Evolutionary conservation across 2,797 vertebrate genomes (phyloP), one percentile per base, ranked within the genome.

Genomic region (Sebastes hubbsi): DNA sequence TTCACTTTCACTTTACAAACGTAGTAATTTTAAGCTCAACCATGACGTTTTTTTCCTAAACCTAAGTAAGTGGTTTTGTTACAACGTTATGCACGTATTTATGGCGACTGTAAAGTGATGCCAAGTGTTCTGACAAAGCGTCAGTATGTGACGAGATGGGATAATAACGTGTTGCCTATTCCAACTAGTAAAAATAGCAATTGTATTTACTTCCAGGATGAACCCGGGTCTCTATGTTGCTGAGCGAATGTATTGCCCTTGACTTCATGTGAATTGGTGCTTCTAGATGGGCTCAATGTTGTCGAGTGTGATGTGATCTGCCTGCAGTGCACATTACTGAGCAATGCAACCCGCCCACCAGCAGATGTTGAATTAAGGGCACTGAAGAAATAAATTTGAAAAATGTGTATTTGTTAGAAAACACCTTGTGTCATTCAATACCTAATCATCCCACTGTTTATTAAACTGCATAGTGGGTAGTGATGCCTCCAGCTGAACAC

Each of bases 201-300:
- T 61, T 49, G 13, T n/a, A 34, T 75, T 74, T 83, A 55, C 38
- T 61, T 58, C 36, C 13, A 22, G 25, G 25, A 56, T 61, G 11
- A 74, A 76, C 32, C 22, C 13, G 30, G 61, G 25, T 61, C 62
- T 76, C 18, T 9, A 0, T n/a, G 5, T 52, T 62, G 30, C 29
- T 54, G 65, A 71, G 29, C 24, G 24, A 72, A 77, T 79, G 56
- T 81, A 83, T 72, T 59, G 10, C 38, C 42, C 68, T 27, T 22
- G 52, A 64, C 64, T 75, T 75, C 27, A 22, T 74, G 42, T 69
- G 30, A 75, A 58, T 6, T 30, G 9, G 8, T 67, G 38, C 20
- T 59, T 73, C 34, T 67, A 58, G 52, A 25, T 38, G 16, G 16
- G 52, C 64, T 66, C 32, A 4, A 1, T 46, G 14, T 46, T 68